Conservation (phyloP, 2,888 invertebrate species). For the Toxonevra muliebris region DNA sequence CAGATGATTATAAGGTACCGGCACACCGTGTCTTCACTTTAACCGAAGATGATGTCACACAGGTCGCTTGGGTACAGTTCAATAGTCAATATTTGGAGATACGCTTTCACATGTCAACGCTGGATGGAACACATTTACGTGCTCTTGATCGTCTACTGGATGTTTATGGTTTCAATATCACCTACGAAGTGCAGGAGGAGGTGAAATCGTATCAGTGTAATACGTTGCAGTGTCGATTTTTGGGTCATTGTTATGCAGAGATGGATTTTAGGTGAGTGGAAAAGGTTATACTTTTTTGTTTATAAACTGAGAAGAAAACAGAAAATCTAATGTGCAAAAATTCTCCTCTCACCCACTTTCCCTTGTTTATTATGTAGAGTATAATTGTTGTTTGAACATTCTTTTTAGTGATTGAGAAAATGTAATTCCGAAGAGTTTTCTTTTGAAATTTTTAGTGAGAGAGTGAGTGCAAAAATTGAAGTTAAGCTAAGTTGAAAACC, state of each 20-base stretch:
- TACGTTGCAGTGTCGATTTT: slow-evolving; percentile 81
- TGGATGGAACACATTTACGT: slow-evolving; percentile 84
- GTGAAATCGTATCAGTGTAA: slow-evolving; percentile 75
- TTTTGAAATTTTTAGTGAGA: too few species aligned
- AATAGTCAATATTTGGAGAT: slow-evolving; percentile 81
- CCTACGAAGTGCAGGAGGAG: slow-evolving; percentile 79
- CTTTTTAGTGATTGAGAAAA: too few species aligned
- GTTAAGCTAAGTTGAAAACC: too few species aligned
- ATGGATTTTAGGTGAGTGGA: slow-evolving; percentile 76
- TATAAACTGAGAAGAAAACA: too few species aligned
- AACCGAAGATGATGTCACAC: slow-evolving; percentile 78
- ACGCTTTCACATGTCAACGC: slow-evolving; percentile 75
- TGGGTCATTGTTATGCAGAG: slow-evolving; percentile 83
- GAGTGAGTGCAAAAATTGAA: too few species aligned
- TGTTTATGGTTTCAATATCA: slow-evolving; percentile 92
- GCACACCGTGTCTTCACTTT: slow-evolving; percentile 74
- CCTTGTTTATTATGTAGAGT: too few species aligned
- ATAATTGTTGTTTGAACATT: too few species aligned
- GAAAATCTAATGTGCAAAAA: too few species aligned
- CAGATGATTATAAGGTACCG: slow-evolving; percentile 74
- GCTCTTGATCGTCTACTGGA: slow-evolving; percentile 82
- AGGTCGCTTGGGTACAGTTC: slow-evolving; percentile 71
- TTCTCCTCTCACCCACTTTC: too few species aligned
- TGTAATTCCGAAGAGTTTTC: too few species aligned
- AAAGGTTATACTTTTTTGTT: not conserved